These are phyloP conservation scores for Tachyglossus aculeatus DNA, from an alignment of 2,797 vertebrate species.

Conservation along the genomic window DNA sequence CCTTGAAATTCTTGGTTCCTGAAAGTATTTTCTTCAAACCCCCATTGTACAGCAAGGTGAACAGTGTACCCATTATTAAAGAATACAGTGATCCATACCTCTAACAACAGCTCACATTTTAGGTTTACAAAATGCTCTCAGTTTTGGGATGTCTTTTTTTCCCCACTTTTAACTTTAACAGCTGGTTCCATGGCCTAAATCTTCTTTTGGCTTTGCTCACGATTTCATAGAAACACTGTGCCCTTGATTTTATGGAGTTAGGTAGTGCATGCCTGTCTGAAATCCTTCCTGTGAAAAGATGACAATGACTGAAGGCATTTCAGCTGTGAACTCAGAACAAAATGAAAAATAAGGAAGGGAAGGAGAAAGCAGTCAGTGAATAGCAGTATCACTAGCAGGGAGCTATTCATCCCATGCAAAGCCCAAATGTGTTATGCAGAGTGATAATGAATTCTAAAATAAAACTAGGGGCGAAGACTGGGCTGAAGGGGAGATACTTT, in stretches of 20 bases:
- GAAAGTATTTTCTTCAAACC: not conserved
- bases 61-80: too few relatives aligned
- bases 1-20: slow-evolving; percentile 1
- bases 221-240: not conserved
- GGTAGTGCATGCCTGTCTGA: not conserved
- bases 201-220: slow-evolving; percentile 6
- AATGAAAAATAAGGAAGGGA: too few relatives aligned
- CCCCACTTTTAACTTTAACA: too few relatives aligned
- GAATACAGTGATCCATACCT: too few relatives aligned
- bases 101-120: slow-evolving; percentile 3
- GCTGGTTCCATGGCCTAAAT: not conserved
- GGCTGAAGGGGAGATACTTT: not conserved
- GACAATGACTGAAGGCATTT: too few relatives aligned
- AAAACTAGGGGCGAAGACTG: not conserved
- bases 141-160: slow-evolving; percentile 12
- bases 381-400: not conserved
- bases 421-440: not conserved
- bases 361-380: not conserved
- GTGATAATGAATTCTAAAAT: slow-evolving; percentile 2
- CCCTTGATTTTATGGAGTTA: too few relatives aligned
- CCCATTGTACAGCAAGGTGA: too few relatives aligned
- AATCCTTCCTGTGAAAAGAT: not conserved
- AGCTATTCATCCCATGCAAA: not conserved
- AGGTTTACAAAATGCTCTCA: slow-evolving; percentile 7
- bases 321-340: too few relatives aligned